A percentile compares a stretch with the other conserved stretches of the same genome.
Evolutionary conservation across 2,888 invertebrate genomes (phyloP).

Genomic region (Lasius fuliginosus): DNA sequence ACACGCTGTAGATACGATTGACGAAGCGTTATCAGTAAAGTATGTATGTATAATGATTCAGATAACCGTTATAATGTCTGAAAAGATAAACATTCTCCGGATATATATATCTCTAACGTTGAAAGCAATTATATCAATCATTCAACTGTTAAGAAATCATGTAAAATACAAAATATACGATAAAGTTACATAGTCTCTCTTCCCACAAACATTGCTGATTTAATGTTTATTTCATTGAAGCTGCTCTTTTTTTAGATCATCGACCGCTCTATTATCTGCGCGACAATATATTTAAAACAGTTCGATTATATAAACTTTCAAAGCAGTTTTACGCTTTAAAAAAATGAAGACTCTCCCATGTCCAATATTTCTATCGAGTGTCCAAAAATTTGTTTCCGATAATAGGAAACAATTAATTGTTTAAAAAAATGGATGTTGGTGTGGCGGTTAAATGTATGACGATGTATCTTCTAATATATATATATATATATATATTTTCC

Average conservation of each 20-base stretch:
- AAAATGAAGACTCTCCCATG: not conserved
- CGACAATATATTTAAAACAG: not conserved
- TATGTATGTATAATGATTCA: not conserved
- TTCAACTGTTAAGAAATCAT: conserved; percentile 30
- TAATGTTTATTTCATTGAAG: not conserved
- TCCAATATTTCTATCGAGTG: not conserved
- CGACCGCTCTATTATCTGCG: not conserved
- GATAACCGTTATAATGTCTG: conserved; percentile 4
- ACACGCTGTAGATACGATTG: not conserved
- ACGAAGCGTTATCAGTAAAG: not conserved
- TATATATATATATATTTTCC: conserved; percentile 5
- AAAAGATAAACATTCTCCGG: conserved; percentile 38
- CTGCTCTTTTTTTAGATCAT: not conserved
- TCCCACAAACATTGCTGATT: conserved; percentile 11
- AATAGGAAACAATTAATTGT: not conserved
- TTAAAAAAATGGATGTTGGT: not conserved
- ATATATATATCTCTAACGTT: not conserved
- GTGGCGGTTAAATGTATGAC: not conserved
- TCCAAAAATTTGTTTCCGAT: not conserved
- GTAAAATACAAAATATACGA: not conserved
- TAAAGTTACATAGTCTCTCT: not conserved
- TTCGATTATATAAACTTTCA: not conserved
- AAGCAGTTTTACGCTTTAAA: not conserved
- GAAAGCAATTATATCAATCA: conserved; percentile 9
- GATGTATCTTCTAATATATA: not conserved